A percentile compares a stretch with the other conserved stretches of the same genome.
These are phyloP conservation scores for Polypterus bichir DNA, from an alignment of 2,113 vertebrate genomes.

Conservation along the genomic window DNA sequence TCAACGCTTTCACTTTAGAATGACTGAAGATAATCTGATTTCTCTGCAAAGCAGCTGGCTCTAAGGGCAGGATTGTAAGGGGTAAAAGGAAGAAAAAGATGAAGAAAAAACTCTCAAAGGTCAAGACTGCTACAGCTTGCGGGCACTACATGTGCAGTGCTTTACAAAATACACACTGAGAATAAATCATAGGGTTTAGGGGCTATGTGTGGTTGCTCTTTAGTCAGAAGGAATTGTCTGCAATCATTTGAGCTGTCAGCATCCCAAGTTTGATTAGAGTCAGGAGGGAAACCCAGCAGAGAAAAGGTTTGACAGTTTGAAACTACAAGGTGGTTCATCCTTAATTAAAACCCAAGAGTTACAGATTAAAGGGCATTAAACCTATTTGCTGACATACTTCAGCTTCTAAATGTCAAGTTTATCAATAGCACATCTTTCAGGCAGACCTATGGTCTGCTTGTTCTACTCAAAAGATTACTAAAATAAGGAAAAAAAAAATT, in stretches of 20 bases:
- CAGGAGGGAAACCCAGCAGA: background rate
- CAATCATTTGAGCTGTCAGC: background rate
- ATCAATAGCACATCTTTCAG: slow-evolving; percentile 20
- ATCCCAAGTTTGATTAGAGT: background rate
- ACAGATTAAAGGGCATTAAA: slow-evolving; percentile 27
- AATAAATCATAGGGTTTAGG: slow-evolving; percentile 9
- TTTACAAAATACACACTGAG: background rate
- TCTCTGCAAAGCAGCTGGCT: background rate
- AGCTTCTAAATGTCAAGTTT: slow-evolving; percentile 29
- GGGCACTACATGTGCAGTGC: background rate
- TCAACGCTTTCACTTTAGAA: too few species aligned
- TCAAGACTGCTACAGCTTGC: background rate
- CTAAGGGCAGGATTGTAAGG: background rate
- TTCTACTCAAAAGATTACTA: background rate
- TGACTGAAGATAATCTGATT: too few species aligned
- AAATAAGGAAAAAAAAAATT: background rate
- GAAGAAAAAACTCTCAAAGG: background rate
- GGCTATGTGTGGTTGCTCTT: background rate
- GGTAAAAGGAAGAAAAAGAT: background rate
- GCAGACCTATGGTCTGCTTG: slow-evolving; percentile 1
- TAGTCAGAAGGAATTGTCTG: background rate
- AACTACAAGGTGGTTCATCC: slow-evolving; percentile 5
- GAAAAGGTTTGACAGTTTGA: background rate
- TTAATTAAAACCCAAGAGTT: slow-evolving; percentile 26
- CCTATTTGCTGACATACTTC: slow-evolving; percentile 16